Evolutionary conservation across 2,888 invertebrate species (phyloP), one percentile per base, ranked within the genome.

Genomic region (Epinotia brunnichana): DNA sequence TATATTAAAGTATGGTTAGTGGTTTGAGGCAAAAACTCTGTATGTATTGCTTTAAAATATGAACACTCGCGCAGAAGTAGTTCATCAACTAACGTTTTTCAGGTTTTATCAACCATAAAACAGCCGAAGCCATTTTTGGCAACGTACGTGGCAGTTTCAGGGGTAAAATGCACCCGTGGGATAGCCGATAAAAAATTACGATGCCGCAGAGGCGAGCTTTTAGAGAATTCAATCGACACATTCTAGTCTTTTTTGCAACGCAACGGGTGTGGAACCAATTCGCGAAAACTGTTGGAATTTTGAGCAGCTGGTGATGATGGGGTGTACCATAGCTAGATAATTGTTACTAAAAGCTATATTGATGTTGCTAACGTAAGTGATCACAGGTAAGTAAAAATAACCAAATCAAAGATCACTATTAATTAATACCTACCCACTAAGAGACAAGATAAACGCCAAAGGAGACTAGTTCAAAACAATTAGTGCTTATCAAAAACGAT

Each of bases 151-250:
- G 76, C 76, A 73, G 75, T 79, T 77, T 68, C 69, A 67, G 73
- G 76, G 79, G 80, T 83, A 83, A 85, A 73, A 84, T 80, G 81
- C 78, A 79, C 85, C 80, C 83, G 41, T 70, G 83, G 83, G 86
- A 83, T 78, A 68, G 80, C 74, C 85, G 82, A 87, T 87, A 88
- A 87, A 86, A 86, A 84, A 84, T 84, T 85, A 87, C 85, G 86
- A 85, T 74, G 75, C 85, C 83, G 64, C 83, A 76, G 79, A 74
- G 79, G 77, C 77, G 74, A 73, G 74, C 75, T 82, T 82, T 79
- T 77, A 76, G 79, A 79, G 85, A 84, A 87, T 88, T 88, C 87
- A 86, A 88, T 87, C 81, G 86, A 80, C 83, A 80, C 79, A 77
- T 78, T 77, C 77, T 78, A 76, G 79, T 77, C 75, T 77, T 83